phyloP scores from a whole-genome alignment of 2,888 invertebrate species.

The Drosophila eohydei region DNA sequence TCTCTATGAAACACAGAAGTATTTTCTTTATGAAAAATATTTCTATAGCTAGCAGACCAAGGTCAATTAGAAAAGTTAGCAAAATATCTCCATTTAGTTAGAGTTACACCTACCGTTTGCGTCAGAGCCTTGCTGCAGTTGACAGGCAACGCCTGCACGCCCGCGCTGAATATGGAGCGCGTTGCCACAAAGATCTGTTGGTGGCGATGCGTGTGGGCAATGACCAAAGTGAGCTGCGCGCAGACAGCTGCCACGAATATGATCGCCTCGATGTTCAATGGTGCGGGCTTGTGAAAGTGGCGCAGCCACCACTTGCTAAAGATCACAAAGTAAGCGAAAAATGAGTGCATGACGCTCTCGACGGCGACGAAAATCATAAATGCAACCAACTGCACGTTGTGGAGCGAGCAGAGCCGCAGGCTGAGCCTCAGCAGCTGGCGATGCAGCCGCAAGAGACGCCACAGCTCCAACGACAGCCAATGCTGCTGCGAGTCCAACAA shows the following conservation, averaged over 20 bases:
- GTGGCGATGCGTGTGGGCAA: slow-evolving; percentile 40
- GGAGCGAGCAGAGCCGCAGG: slow-evolving; percentile 49
- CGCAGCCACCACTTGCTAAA: slow-evolving; percentile 47
- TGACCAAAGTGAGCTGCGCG: slow-evolving; percentile 44
- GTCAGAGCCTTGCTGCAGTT: slow-evolving; percentile 23
- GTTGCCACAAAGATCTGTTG: slow-evolving; percentile 16
- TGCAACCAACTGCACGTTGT: slow-evolving; percentile 64
- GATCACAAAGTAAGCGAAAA: slow-evolving; percentile 73
- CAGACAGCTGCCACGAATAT: slow-evolving; percentile 24
- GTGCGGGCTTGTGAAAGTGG: neutral
- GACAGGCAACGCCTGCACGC: slow-evolving; percentile 24
- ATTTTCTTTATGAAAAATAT: too few species aligned
- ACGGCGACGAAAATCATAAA: slow-evolving; percentile 62
- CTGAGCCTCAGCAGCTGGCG: slow-evolving; percentile 55
- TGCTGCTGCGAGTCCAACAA: slow-evolving; percentile 51
- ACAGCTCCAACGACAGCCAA: slow-evolving; percentile 61
- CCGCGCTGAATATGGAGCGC: slow-evolving; percentile 20
- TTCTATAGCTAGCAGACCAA: too few species aligned
- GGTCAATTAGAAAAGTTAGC: too few species aligned
- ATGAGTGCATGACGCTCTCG: slow-evolving; percentile 71
- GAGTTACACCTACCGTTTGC: slow-evolving; percentile 31
- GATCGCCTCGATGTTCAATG: neutral
- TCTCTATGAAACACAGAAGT: too few species aligned
- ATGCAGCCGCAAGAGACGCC: slow-evolving; percentile 58
- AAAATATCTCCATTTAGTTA: too few species aligned